Base-by-base conservation (phyloP, 2,797 vertebrate species). In the Harpagifer antarcticus region DNA sequence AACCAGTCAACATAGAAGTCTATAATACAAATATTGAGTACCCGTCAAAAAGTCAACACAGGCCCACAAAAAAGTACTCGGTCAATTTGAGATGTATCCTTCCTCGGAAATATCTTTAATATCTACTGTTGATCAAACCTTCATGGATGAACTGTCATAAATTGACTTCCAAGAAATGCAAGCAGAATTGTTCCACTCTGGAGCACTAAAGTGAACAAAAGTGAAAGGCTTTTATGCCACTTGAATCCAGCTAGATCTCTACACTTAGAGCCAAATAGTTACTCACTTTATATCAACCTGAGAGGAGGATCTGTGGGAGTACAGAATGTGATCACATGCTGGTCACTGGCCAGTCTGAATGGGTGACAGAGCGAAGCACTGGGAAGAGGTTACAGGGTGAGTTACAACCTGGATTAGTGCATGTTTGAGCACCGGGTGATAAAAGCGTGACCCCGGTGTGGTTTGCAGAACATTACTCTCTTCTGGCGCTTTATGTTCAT, bases 361-460 rank as follows among this genome's bases (percentile, higher is more conserved):
- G 57, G 73, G 68, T 71, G 53, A 47, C 48, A 2, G 16, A 43
- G 49, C 6, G 15, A 40, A 57, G 45, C 3, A 31, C 42, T 12
- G 20, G 10, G 48, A 58, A 7, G 76, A 65, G 71, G 77, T 57
- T 56, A 17, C 1, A 20, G 52, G 37, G 23, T 79, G 84, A 86
- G 59, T 84, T 85, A 82, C 72, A 56, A 74, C 67, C 48, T 43
- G 48, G 61, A 84, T 84, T 73, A 77, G 68, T 19, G 10, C 9
- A 5, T 23, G 82, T 84, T 84, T 83, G 78, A 80, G 68, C 68
- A 53, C 54, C 0, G 23, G 42, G 50, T 4, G 55, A 81, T 84
- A 85, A 81, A 86, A 72, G 53, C 54, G 31, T 75, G 82, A 88
- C 82, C 85, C 55, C 68, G 0, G 56, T 50, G 79, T 62, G 79